phyloP scores from a whole-genome alignment of 1,140 invertebrate species.

The Cydia amplana region DNA sequence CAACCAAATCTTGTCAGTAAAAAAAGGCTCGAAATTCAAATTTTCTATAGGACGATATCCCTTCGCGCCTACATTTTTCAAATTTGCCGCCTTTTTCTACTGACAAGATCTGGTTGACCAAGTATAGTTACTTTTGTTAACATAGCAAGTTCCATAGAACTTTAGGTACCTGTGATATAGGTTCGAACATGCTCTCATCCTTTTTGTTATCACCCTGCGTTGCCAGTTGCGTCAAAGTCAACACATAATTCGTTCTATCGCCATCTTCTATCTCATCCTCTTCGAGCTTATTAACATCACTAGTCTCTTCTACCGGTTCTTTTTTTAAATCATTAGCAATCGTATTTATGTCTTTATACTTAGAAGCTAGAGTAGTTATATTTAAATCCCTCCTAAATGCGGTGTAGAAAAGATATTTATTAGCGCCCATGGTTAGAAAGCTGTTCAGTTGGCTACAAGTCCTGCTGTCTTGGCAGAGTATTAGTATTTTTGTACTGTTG shows the following conservation, averaged over 20 bases:
- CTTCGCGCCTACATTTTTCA: too few species aligned
- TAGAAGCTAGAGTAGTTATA: slow-evolving; percentile 78
- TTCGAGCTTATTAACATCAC: slow-evolving; percentile 40
- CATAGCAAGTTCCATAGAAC: too few species aligned
- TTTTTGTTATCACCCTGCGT: slow-evolving; percentile 56
- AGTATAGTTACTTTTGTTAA: too few species aligned
- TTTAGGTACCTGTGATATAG: slow-evolving; percentile 84
- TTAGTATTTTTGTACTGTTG: slow-evolving; percentile 85
- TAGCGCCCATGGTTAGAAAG: slow-evolving; percentile 84
- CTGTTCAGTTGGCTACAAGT: slow-evolving; percentile 90
- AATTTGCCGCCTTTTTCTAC: too few species aligned
- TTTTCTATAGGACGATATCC: too few species aligned
- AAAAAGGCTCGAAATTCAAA: too few species aligned
- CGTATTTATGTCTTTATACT: slow-evolving; percentile 67
- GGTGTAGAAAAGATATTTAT: slow-evolving; percentile 81
- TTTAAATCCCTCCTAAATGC: slow-evolving; percentile 80
- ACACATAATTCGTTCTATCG: slow-evolving; percentile 83
- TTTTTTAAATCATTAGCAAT: slow-evolving; percentile 53
- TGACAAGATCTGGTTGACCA: too few species aligned
- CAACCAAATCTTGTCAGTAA: too few species aligned
- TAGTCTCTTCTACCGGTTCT: slow-evolving; percentile 38
- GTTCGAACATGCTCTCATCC: slow-evolving; percentile 81
- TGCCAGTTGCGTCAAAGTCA: slow-evolving; percentile 83
- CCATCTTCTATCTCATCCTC: slow-evolving; percentile 64
- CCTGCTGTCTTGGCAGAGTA: slow-evolving; percentile 90